Conservation (phyloP, 2,888 invertebrate genomes). For the Pristionchus japonicus region DNA sequence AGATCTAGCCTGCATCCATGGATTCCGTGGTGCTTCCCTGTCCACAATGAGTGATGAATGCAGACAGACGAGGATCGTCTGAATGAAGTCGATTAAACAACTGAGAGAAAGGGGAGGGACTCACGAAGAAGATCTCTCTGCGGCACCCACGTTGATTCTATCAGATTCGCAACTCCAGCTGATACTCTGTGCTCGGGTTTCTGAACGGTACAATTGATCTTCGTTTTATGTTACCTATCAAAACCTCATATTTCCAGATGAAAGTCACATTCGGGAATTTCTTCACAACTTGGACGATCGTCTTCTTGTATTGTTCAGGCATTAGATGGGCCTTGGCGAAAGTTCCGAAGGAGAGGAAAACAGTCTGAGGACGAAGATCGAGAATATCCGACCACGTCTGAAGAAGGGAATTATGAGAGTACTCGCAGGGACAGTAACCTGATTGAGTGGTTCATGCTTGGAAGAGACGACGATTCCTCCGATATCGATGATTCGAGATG, state of each 20-base stretch:
- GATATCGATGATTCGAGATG: not conserved
- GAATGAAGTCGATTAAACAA: not conserved
- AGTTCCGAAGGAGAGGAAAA: constrained; percentile 22
- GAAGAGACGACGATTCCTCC: constrained; percentile 23
- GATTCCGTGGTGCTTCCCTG: constrained; percentile 55
- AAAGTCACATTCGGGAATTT: constrained; percentile 44
- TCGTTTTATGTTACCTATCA: not conserved
- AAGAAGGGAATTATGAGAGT: no score
- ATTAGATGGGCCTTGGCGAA: constrained; percentile 15
- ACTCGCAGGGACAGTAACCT: not conserved
- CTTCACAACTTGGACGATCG: constrained; percentile 50
- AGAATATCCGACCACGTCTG: constrained; percentile 32
- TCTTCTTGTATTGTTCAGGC: constrained; percentile 49
- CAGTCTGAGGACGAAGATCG: not conserved
- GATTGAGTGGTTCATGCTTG: not conserved
- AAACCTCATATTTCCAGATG: constrained; percentile 46
- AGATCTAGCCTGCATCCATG: constrained; percentile 48
- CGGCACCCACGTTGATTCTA: constrained; percentile 42
- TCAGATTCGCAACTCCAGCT: not conserved
- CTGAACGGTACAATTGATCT: not conserved
- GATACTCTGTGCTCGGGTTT: constrained; percentile 29
- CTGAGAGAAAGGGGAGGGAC: no score
- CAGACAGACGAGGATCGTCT: constrained; percentile 48
- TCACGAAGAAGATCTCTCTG: constrained; percentile 28
- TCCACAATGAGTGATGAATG: constrained; percentile 57